Conservation (phyloP, 2,888 invertebrate genomes). For the Tipula confusa region DNA sequence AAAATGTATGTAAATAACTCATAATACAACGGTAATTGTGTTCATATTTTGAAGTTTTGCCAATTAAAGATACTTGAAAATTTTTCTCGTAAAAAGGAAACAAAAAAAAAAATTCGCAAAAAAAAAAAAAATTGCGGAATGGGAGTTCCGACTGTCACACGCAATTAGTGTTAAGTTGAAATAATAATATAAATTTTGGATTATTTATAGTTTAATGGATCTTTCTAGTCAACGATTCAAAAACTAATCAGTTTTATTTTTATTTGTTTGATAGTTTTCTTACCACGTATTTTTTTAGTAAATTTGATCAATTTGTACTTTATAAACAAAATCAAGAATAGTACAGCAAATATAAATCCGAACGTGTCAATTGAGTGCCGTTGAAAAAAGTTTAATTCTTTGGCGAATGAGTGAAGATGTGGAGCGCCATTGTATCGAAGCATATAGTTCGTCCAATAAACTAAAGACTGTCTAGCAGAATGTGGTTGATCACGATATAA, state of each 20-base stretch:
- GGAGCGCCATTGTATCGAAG: constrained; percentile 51
- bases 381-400: constrained; percentile 47
- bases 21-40: no score
- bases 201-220: no score
- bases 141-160: no score
- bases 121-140: no score
- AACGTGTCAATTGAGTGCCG: constrained; percentile 49
- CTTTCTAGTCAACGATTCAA: no score
- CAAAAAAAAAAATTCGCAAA: no score
- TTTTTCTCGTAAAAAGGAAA: no score
- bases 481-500: constrained; percentile 52
- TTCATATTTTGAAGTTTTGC: no score
- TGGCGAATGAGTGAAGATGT: constrained; percentile 49
- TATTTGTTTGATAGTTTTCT: background rate
- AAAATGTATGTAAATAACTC: no score
- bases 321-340: background rate
- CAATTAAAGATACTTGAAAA: no score
- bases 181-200: no score
- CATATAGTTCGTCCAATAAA: constrained; percentile 53
- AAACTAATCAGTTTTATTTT: background rate
- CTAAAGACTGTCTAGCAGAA: constrained; percentile 50
- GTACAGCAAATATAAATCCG: background rate
- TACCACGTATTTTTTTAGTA: background rate
- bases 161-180: no score
- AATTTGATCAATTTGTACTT: background rate